Conservation (phyloP, 2,797 vertebrate genomes). For the Acipenser transmontanus region DNA sequence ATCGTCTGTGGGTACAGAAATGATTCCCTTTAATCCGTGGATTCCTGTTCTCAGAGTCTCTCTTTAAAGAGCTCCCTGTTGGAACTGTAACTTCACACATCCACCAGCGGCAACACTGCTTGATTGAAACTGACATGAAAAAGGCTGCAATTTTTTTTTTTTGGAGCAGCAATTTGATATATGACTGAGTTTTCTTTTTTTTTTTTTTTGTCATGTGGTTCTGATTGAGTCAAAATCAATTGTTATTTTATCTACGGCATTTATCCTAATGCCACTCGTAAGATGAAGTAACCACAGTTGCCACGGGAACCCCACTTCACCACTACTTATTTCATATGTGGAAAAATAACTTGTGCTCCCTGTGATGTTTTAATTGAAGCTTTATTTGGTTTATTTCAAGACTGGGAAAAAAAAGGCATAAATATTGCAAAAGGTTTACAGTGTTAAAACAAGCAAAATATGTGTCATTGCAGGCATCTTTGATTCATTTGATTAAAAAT, state of each 20-base stretch:
- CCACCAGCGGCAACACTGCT: no score
- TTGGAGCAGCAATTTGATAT: neutral
- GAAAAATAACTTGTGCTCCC: constrained; percentile 2
- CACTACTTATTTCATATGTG: neutral
- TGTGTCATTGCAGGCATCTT: no score
- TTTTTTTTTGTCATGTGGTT: constrained; percentile 7
- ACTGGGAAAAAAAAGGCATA: neutral
- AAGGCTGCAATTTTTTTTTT: no score
- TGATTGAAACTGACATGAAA: no score
- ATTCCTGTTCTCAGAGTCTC: no score
- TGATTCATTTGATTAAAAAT: no score
- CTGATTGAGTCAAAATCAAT: constrained; percentile 6
- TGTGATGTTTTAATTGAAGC: constrained; percentile 7
- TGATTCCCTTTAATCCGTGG: no score
- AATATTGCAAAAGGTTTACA: neutral
- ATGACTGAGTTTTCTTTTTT: neutral
- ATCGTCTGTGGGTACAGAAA: no score
- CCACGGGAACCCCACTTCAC: neutral
- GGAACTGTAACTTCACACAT: neutral
- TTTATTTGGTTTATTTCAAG: neutral
- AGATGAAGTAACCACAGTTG: constrained; percentile 1
- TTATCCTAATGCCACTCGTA: constrained; percentile 1
- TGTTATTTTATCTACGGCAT: neutral
- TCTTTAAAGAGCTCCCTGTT: no score
- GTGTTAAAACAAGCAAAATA: no score